These are phyloP conservation scores for Caenorhabditis sp. DNA, from an alignment of 2,888 invertebrate genomes.

Conservation along the genomic window DNA sequence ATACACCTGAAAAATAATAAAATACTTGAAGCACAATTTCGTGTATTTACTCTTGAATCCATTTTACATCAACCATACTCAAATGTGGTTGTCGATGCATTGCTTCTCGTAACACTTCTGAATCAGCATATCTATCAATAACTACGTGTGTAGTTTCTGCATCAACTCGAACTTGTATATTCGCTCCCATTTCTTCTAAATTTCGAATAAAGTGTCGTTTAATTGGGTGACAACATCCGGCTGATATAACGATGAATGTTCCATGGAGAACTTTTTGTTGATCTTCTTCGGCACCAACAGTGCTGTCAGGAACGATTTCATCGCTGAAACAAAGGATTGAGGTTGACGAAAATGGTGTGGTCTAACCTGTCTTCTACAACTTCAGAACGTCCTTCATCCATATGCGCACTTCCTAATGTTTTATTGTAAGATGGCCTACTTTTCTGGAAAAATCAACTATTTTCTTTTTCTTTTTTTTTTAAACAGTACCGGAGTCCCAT, in stretches of 20 bases:
- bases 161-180: constrained; percentile 15
- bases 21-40: no score
- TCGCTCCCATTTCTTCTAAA: constrained; percentile 29
- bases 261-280: constrained; percentile 6
- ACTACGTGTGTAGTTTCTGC: constrained; percentile 27
- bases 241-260: constrained; percentile 22
- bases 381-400: not conserved
- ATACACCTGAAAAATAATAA: constrained; percentile 9
- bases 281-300: not conserved
- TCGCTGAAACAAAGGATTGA: constrained; percentile 1
- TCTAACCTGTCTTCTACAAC: not conserved
- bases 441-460: not conserved
- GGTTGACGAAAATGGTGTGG: not conserved
- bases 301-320: constrained; percentile 26
- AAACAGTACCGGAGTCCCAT: constrained; percentile 33
- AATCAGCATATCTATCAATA: constrained; percentile 35
- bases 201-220: constrained; percentile 15
- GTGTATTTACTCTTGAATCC: constrained; percentile 32
- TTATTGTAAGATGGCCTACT: not conserved
- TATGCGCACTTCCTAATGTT: constrained; percentile 7
- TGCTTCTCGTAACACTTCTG: constrained; percentile 6
- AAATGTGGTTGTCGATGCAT: constrained; percentile 16
- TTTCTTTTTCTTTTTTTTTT: no score
- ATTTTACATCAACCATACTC: constrained; percentile 30
- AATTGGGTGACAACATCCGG: constrained; percentile 35